Evolutionary conservation across 2,797 vertebrate genomes (phyloP).

Genomic region (Balearica regulorum): DNA sequence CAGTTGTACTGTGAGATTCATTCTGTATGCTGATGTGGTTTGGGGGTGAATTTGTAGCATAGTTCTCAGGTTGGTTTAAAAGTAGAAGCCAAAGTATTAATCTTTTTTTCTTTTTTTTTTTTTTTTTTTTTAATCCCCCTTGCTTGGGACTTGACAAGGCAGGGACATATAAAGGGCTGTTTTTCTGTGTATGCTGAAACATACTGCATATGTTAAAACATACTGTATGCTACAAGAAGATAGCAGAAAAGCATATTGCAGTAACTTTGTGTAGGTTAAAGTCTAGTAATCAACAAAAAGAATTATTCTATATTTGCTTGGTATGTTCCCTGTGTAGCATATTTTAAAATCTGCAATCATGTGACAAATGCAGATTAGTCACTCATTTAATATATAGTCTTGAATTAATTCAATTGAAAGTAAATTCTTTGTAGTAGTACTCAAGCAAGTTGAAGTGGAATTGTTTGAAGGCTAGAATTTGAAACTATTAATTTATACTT

Average conservation of each 20-base stretch:
- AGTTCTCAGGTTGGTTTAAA: neutral
- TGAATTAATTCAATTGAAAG: neutral
- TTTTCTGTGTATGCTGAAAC: neutral
- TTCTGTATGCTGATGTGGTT: neutral
- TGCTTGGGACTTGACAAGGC: neutral
- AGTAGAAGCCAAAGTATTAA: neutral
- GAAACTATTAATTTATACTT: neutral
- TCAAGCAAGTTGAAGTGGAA: neutral
- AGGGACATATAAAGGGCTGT: neutral
- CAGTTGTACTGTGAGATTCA: neutral
- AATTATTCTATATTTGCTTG: neutral
- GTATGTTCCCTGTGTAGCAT: neutral
- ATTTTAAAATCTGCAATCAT: neutral
- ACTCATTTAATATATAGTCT: neutral
- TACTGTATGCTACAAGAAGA: neutral
- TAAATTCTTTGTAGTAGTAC: neutral
- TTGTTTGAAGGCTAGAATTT: slow-evolving; percentile 1
- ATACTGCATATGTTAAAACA: neutral
- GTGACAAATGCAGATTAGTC: neutral
- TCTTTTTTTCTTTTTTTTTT: no score
- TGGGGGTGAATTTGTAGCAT: neutral
- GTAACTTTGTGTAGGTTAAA: neutral
- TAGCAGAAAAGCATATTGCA: neutral
- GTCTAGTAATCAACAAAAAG: neutral
- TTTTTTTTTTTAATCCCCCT: neutral